Percentiles rank a stretch among this genome's conserved stretches.
phyloP scores from a whole-genome alignment of 2,888 invertebrate species.

The Entomobrya proxima region DNA sequence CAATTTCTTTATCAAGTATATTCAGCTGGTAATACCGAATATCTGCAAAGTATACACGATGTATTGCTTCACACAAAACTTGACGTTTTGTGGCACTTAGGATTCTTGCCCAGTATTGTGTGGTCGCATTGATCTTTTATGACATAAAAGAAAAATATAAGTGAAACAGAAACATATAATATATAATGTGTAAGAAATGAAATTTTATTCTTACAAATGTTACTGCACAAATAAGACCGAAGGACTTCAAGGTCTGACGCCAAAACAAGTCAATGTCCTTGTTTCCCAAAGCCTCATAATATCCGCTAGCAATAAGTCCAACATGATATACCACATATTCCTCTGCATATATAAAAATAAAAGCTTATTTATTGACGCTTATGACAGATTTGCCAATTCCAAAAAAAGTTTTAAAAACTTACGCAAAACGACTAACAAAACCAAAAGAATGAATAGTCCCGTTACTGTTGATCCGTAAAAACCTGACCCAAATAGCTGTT shows the following conservation, averaged over 20 bases:
- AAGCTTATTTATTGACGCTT: too few relatives aligned
- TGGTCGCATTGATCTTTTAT: slow-evolving; percentile 78
- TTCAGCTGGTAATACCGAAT: slow-evolving; percentile 75
- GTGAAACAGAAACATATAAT: background rate
- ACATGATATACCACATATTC: slow-evolving; percentile 80
- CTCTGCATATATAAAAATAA: too few relatives aligned
- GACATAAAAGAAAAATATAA: slow-evolving; percentile 59
- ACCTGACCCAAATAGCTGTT: too few relatives aligned
- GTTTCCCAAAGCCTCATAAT: slow-evolving; percentile 79
- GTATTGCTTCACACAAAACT: slow-evolving; percentile 78
- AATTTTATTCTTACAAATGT: slow-evolving; percentile 78
- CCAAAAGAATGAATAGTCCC: too few relatives aligned
- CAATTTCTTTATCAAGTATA: slow-evolving; percentile 70
- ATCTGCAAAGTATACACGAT: slow-evolving; percentile 79
- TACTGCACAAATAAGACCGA: slow-evolving; percentile 76
- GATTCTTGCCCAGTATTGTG: slow-evolving; percentile 78
- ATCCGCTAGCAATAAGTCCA: slow-evolving; percentile 80
- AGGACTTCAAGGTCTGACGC: slow-evolving; percentile 71
- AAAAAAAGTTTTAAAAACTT: too few relatives aligned
- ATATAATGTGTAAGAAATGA: too few relatives aligned
- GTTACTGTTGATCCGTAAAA: too few relatives aligned
- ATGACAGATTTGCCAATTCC: too few relatives aligned
- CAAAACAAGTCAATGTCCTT: slow-evolving; percentile 78
- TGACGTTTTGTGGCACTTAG: slow-evolving; percentile 79
- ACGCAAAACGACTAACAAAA: too few relatives aligned